Base-by-base conservation (phyloP, 2,797 vertebrate genomes). In the Meda fulgida region DNA sequence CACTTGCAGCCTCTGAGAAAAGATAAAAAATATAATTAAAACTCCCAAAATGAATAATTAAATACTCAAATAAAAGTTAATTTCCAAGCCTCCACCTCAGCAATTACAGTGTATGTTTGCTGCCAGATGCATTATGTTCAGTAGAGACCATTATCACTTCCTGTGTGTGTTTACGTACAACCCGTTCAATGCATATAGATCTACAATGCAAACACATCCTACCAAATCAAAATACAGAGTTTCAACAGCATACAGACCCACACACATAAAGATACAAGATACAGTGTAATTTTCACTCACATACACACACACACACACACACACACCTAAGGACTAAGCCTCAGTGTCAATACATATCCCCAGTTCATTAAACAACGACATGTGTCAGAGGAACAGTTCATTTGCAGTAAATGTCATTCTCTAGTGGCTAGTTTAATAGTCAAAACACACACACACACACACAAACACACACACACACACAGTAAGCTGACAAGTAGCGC, bases 331-430 rank as follows among this genome's bases (percentile, higher is more conserved):
- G 29, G 26, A 72, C 71, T 69, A 60, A 79, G 83, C 67, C 51
- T 72, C 31, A n/a, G 48, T 81, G 48, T 81, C 71, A 34, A 81
- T 77, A 81, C 81, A 86, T 77, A 73, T 21, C 65, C 40, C 29
- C 66, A 85, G 80, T 83, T 89, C 82, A 89, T 83, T 80, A 80
- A 85, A 78, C 40, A 78, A 81, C 38, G 55, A 53, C 70, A 66
- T 26, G 78, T 85, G 83, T 81, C 77, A 84, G 87, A 85, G 63
- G 80, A 84, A 72, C 81, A 88, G 88, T 85, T 89, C 70, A 88
- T 88, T 87, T 85, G 69, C 83, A 53, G 85, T 84, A 88, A 89
- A 89, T 89, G 87, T 86, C 86, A 89, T 87, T 88, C 78, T 85
- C 85, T 65, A 88, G 82, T 83, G 48, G 87, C 80, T 81, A 72